These are phyloP conservation scores for human DNA, from an alignment of 2,113 vertebrate genomes.

Conservation along the genomic window GRCh38 chr7:112953501-112954000, in stretches of 20 bases:
- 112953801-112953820: background rate
- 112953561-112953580: too few relatives aligned
- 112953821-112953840: constrained; percentile 12
- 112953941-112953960: background rate
- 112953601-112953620: too few relatives aligned
- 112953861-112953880: background rate
- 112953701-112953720: too few relatives aligned
- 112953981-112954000: background rate
- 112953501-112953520: too few relatives aligned
- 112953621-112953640: too few relatives aligned
- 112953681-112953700: too few relatives aligned
- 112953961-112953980: background rate
- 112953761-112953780: background rate
- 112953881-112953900: background rate
- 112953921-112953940: background rate
- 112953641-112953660: too few relatives aligned
- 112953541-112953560: too few relatives aligned
- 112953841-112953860: background rate
- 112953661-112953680: too few relatives aligned
- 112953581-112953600: too few relatives aligned
- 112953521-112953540: too few relatives aligned
- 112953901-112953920: background rate
- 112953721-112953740: too few relatives aligned
- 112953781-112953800: background rate
- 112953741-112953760: background rate